These are phyloP conservation scores for Drosophila mimetica DNA, from an alignment of 2,888 invertebrate genomes.

Conservation along the genomic window DNA sequence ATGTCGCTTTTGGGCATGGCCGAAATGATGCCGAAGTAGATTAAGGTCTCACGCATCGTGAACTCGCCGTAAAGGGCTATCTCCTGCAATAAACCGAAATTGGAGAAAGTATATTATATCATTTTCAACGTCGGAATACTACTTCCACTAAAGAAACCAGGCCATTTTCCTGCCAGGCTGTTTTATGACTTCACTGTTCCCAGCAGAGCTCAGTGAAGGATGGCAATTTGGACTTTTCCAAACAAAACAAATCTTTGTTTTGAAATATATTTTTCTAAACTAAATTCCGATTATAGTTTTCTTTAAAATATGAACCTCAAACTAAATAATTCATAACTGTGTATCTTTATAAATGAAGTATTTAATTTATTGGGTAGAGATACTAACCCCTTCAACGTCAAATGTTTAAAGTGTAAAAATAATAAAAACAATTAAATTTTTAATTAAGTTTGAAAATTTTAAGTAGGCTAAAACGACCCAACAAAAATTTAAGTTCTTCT, in stretches of 20 bases:
- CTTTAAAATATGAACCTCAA: no score
- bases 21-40: conserved; percentile 93
- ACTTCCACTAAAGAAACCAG: conserved; percentile 33
- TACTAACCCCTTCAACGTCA: no score
- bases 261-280: no score
- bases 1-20: conserved; percentile 89
- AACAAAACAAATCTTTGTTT: background rate
- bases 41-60: conserved; percentile 91
- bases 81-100: conserved; percentile 85
- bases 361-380: no score
- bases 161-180: conserved; percentile 24
- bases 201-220: background rate
- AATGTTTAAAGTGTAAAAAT: no score
- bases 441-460: background rate
- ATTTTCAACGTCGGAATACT: no score
- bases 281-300: no score
- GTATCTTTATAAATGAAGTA: no score
- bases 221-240: background rate
- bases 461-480: background rate
- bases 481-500: no score
- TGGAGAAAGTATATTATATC: conserved; percentile 18
- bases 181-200: conserved; percentile 29
- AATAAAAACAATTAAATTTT: no score
- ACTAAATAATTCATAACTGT: no score
- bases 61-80: conserved; percentile 91